Percentiles rank a stretch among this genome's conserved stretches.
Conservation (phyloP, 1,140 invertebrate genomes). For the Phymastichus coffea region DNA sequence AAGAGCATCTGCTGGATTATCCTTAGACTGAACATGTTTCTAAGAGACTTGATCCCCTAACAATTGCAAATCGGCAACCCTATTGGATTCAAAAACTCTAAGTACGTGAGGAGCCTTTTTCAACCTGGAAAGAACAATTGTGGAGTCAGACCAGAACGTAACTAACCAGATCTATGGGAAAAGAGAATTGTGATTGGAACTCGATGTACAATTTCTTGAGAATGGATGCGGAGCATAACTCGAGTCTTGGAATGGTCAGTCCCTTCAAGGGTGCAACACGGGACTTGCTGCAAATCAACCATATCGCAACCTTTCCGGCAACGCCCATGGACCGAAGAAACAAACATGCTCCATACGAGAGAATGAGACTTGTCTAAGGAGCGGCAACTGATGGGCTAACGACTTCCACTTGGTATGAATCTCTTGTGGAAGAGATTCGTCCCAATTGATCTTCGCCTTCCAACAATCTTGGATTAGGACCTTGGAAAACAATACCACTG, state of each 20-base stretch:
- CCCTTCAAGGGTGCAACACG: constrained; percentile 6
- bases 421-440: too few species aligned
- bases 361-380: neutral
- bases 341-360: constrained; percentile 30
- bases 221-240: constrained; percentile 8
- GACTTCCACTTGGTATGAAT: constrained; percentile 15
- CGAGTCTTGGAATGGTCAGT: constrained; percentile 8
- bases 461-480: too few species aligned
- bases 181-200: too few species aligned
- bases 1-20: too few species aligned
- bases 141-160: too few species aligned
- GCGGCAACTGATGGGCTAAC: neutral
- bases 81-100: neutral
- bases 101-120: neutral
- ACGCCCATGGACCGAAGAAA: constrained; percentile 7
- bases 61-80: neutral
- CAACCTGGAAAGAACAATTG: neutral
- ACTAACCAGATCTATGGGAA: neutral
- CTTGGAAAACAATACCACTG: constrained; percentile 22
- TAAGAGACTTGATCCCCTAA: too few species aligned
- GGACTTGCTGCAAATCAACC: constrained; percentile 4
- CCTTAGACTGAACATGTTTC: too few species aligned
- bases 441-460: too few species aligned
- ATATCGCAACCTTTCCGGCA: neutral
- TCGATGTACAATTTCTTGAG: neutral